phyloP scores from a whole-genome alignment of 2,888 invertebrate species.

The Thymelicus lineola region DNA sequence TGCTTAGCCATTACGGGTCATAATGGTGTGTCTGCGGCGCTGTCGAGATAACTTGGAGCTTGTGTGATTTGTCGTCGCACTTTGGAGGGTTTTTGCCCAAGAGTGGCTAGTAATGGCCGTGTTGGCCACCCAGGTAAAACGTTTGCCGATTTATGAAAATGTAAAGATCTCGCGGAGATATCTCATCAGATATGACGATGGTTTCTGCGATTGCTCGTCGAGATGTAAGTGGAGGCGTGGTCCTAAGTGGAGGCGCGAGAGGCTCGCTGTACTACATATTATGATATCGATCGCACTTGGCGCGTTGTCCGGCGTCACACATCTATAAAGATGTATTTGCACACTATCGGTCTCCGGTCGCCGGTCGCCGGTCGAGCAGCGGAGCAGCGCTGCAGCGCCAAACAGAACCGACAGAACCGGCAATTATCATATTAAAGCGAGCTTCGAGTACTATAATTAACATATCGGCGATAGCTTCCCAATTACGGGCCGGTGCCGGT shows the following conservation, averaged over 20 bases:
- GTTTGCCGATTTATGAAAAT: neutral
- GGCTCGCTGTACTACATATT: too few relatives aligned
- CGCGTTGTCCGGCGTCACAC: too few relatives aligned
- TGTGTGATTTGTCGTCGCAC: constrained; percentile 28
- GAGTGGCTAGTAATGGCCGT: constrained; percentile 16
- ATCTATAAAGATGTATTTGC: too few relatives aligned
- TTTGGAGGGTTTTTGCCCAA: constrained; percentile 28
- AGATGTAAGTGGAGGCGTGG: too few relatives aligned
- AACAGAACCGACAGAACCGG: neutral
- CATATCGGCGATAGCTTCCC: constrained; percentile 33
- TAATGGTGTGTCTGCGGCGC: neutral
- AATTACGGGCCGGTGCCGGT: constrained; percentile 13
- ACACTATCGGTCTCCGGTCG: too few relatives aligned
- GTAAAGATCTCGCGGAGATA: neutral
- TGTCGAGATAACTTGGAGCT: constrained; percentile 4
- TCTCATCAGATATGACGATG: too few relatives aligned
- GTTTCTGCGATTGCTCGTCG: too few relatives aligned
- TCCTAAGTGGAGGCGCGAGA: too few relatives aligned
- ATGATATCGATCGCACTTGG: too few relatives aligned
- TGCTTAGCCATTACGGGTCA: constrained; percentile 1
- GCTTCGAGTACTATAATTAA: constrained; percentile 29
- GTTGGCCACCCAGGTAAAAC: constrained; percentile 23
- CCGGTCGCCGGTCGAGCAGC: too few relatives aligned
- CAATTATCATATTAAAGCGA: constrained; percentile 23
- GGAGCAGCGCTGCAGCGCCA: neutral